phyloP scores from a whole-genome alignment of 2,113 vertebrate genomes.

The Acrocephalus kingi region DNA sequence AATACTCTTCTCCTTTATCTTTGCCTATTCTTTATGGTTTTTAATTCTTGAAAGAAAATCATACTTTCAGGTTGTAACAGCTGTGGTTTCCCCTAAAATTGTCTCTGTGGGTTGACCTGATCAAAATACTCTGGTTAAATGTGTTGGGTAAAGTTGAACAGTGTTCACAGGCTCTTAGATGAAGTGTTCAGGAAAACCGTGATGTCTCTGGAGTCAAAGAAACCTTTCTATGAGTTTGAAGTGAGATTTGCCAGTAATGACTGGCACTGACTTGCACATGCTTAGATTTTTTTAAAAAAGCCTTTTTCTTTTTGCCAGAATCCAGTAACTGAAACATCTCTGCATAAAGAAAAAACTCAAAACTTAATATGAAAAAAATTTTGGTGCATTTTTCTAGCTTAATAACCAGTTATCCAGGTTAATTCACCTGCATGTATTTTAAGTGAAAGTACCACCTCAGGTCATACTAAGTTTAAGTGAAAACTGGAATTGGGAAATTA shows the following conservation, averaged over 20 bases:
- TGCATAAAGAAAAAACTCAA: neutral
- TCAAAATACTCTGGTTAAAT: neutral
- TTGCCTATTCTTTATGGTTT: neutral
- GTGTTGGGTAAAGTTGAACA: neutral
- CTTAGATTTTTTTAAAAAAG: neutral
- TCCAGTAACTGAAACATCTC: neutral
- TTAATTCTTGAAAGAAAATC: neutral
- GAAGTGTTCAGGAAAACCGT: neutral
- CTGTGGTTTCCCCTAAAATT: neutral
- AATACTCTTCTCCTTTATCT: neutral
- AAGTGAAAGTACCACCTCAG: neutral
- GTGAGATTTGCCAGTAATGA: neutral
- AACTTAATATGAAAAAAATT: neutral
- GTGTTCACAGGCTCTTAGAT: neutral
- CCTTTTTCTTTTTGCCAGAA: neutral
- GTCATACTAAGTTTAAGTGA: neutral
- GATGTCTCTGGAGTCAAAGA: neutral
- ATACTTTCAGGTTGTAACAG: neutral
- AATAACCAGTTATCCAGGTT: neutral
- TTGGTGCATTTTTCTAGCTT: neutral
- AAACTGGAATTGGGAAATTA: neutral
- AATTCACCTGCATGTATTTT: neutral
- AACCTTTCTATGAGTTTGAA: neutral
- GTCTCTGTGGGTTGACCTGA: neutral
- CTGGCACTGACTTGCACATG: neutral